Evolutionary conservation across 1,140 invertebrate species (phyloP).

Genomic region (Pseudomyrmex flavicornis): DNA sequence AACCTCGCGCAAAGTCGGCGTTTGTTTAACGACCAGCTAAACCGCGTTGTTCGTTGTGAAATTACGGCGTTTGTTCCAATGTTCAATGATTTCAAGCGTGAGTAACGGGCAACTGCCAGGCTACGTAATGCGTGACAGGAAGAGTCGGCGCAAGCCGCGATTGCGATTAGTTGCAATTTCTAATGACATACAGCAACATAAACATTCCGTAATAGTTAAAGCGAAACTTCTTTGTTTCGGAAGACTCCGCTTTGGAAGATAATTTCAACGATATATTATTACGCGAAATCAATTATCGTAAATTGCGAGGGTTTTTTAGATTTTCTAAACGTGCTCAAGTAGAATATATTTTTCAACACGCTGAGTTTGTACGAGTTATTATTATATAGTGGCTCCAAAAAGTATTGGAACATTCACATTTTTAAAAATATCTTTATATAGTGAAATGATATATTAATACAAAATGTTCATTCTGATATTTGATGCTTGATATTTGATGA

Average conservation of each 20-base stretch:
- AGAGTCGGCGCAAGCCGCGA: background rate
- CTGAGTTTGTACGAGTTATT: too few relatives aligned
- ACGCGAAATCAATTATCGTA: too few relatives aligned
- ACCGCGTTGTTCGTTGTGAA: conserved; percentile 11
- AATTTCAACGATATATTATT: background rate
- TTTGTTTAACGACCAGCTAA: conserved; percentile 44
- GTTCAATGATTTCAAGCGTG: background rate
- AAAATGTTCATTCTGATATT: too few relatives aligned
- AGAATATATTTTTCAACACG: too few relatives aligned
- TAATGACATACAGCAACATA: background rate
- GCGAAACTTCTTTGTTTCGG: background rate
- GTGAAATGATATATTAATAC: too few relatives aligned
- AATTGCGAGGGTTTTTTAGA: too few relatives aligned
- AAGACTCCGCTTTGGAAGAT: background rate
- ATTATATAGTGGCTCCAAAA: too few relatives aligned
- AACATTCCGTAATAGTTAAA: background rate
- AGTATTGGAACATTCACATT: too few relatives aligned
- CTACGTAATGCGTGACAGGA: conserved; percentile 1
- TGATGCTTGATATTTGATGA: too few relatives aligned
- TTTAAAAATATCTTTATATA: too few relatives aligned
- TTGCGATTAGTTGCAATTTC: conserved; percentile 8
- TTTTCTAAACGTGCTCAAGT: too few relatives aligned
- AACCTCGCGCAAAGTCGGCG: conserved; percentile 15
- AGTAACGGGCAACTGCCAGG: background rate
- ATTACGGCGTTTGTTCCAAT: conserved; percentile 31